Conservation (phyloP, 1,140 invertebrate genomes). For the Bursaphelenchus mucronatus region DNA sequence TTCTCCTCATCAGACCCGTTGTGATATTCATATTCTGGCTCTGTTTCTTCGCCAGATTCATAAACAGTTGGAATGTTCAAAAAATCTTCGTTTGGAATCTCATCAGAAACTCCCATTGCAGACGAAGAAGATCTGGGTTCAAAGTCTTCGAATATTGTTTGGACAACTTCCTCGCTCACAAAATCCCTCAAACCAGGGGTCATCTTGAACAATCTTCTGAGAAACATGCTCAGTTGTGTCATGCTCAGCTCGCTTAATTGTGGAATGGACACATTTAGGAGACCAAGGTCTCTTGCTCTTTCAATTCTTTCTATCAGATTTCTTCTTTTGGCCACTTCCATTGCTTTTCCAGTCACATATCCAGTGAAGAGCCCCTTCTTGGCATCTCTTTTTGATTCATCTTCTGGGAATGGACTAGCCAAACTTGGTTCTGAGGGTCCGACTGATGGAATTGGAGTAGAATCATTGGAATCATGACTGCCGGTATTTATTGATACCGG, state of each 20-base stretch:
- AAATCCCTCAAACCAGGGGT: constrained; percentile 14
- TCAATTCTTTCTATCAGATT: constrained; percentile 18
- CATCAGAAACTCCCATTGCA: neutral
- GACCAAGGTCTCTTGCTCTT: constrained; percentile 7
- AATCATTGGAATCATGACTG: no score
- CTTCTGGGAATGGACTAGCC: no score
- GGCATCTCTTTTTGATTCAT: no score
- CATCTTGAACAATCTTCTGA: constrained; percentile 10
- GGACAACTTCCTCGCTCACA: constrained; percentile 5
- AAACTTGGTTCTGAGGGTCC: no score
- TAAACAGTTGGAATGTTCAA: neutral
- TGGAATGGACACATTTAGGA: constrained; percentile 9
- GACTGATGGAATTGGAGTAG: no score
- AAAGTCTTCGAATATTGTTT: constrained; percentile 14
- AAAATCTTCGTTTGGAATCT: neutral
- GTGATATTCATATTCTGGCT: constrained; percentile 7
- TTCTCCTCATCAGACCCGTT: constrained; percentile 5
- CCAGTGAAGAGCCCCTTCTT: no score
- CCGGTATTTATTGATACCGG: no score
- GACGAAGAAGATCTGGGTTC: neutral
- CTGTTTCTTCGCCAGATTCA: constrained; percentile 3
- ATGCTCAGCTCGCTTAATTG: constrained; percentile 10
- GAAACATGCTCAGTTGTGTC: constrained; percentile 14
- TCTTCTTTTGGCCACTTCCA: constrained; percentile 10
- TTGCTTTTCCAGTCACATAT: constrained; percentile 4